Conservation (phyloP, 2,888 invertebrate species). For the Cerastis leucographa region DNA sequence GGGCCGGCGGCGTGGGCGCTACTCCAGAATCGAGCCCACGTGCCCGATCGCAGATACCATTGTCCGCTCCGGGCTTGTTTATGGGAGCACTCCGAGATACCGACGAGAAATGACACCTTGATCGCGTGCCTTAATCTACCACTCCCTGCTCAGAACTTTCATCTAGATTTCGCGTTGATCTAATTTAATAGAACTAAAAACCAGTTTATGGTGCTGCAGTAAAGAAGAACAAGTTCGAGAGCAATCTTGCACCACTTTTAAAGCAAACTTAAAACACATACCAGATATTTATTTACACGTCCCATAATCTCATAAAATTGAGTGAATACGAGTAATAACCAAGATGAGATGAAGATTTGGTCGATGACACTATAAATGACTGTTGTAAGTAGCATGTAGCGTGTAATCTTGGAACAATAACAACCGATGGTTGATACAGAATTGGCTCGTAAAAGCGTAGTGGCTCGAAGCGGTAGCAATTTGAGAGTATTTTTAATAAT, state of each 20-base stretch:
- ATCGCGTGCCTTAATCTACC: slow-evolving; percentile 79
- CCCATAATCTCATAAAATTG: slow-evolving; percentile 12
- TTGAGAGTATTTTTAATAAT: slow-evolving; percentile 75
- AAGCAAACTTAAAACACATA: background rate
- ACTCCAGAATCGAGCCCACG: slow-evolving; percentile 88
- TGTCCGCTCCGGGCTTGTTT: slow-evolving; percentile 85
- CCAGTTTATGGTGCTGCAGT: slow-evolving; percentile 44
- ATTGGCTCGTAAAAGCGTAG: slow-evolving; percentile 70
- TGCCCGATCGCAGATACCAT: slow-evolving; percentile 87
- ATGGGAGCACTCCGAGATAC: slow-evolving; percentile 82
- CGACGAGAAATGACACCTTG: slow-evolving; percentile 81
- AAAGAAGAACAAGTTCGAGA: slow-evolving; percentile 29
- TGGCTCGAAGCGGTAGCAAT: slow-evolving; percentile 74
- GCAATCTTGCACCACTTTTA: slow-evolving; percentile 3
- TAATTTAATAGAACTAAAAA: slow-evolving; percentile 51
- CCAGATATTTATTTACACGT: slow-evolving; percentile 20
- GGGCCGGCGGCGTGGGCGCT: slow-evolving; percentile 85
- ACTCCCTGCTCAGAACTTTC: slow-evolving; percentile 66
- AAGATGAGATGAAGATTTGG: slow-evolving; percentile 33
- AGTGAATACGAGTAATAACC: slow-evolving; percentile 19
- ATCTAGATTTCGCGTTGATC: slow-evolving; percentile 60
- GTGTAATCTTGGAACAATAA: slow-evolving; percentile 65
- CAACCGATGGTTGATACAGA: slow-evolving; percentile 60
- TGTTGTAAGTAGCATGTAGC: slow-evolving; percentile 57
- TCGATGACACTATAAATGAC: slow-evolving; percentile 40